Conservation (phyloP, 2,113 vertebrate genomes). For the Fregetta grallaria region DNA sequence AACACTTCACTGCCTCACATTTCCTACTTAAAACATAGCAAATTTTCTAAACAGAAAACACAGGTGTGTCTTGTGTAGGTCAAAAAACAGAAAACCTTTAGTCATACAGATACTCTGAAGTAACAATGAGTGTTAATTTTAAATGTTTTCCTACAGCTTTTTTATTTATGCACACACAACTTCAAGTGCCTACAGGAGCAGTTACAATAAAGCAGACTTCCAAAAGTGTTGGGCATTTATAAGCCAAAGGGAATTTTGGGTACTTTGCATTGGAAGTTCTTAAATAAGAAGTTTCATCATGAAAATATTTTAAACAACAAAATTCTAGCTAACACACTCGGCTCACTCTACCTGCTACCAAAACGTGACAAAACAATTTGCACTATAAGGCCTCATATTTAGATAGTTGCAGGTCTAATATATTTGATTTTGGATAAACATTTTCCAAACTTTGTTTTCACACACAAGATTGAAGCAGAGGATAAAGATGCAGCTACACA, state of each 20-base stretch:
- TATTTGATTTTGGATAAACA: neutral
- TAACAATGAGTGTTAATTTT: neutral
- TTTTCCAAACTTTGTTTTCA: neutral
- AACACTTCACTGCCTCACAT: neutral
- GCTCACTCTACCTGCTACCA: neutral
- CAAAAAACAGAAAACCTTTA: neutral
- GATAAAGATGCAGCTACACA: neutral
- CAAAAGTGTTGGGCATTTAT: neutral
- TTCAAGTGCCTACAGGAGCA: neutral
- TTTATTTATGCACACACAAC: neutral
- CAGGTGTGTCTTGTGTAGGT: neutral
- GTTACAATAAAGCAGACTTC: neutral
- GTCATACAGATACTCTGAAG: neutral
- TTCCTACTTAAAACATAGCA: neutral
- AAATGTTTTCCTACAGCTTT: neutral
- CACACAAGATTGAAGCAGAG: neutral
- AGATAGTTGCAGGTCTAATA: neutral
- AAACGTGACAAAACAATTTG: neutral
- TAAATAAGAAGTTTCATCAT: neutral
- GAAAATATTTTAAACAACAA: neutral
- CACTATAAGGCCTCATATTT: neutral
- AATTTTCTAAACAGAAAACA: neutral
- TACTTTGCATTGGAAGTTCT: neutral
- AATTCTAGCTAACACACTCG: neutral
- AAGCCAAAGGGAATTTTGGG: neutral